Evolutionary conservation across 2,113 vertebrate species (phyloP).

Genomic region (Pandion haliaetus): DNA sequence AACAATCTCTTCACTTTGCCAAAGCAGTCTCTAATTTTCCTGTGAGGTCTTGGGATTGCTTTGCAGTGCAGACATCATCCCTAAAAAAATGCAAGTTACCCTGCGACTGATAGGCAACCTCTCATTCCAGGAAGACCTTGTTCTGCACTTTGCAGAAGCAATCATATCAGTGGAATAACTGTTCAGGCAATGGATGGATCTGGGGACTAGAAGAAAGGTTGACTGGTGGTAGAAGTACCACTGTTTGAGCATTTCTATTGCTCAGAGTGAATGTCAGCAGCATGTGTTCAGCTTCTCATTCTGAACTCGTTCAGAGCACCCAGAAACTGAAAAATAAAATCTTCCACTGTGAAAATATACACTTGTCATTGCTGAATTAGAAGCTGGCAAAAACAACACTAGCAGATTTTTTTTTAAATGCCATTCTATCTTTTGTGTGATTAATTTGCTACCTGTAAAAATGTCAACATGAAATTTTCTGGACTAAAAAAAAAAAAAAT

Average conservation of each 20-base stretch:
- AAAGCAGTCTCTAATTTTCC: background rate
- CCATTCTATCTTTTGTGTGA: background rate
- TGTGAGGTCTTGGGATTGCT: background rate
- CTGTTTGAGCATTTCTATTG: background rate
- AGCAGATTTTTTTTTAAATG: background rate
- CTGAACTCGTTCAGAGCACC: background rate
- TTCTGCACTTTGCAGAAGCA: background rate
- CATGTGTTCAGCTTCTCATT: background rate
- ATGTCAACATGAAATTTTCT: background rate
- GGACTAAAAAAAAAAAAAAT: background rate
- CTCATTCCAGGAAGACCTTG: background rate
- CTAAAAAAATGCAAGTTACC: background rate
- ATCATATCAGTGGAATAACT: background rate
- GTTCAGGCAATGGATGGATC: background rate
- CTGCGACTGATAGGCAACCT: fast-evolving
- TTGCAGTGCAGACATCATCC: background rate
- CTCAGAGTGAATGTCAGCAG: background rate
- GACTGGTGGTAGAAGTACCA: background rate
- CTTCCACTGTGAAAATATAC: background rate
- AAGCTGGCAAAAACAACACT: background rate
- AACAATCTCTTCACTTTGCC: background rate
- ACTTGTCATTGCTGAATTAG: background rate
- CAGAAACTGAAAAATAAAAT: background rate
- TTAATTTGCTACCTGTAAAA: conserved; percentile 1
- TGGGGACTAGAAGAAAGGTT: background rate